Base-by-base conservation (phyloP, 2,888 invertebrate genomes). In the Cephus pygmeus region DNA sequence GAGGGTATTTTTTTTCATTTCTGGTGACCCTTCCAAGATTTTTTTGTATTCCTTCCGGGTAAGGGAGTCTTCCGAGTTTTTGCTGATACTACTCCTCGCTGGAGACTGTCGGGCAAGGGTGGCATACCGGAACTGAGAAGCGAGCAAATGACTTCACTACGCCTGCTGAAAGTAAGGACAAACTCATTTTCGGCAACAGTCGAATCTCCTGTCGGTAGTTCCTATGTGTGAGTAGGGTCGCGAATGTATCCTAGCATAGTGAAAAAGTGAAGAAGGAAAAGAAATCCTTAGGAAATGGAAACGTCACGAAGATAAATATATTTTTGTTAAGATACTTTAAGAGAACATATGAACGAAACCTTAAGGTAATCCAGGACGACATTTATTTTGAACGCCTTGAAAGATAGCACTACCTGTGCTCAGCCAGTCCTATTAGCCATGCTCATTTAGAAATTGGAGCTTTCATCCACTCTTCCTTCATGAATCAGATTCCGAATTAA, bases 121-220 rank as follows among this genome's bases (percentile, higher is more conserved):
- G 15, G 11, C 31, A 33, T 33, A 33, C 71, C 11, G 31, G 40
- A 80, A 76, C 56, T 34, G 33, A 34, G n/a, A 69, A 75, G 23
- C 76, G 75, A 71, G 79, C 23, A 68, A 77, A 76, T 40, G 76
- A 77, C 76, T 76, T 71, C 69, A 80, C 74, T 40, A 76, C 56
- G 33, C 69, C 34, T 34, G 34, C 69, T n/a, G 23, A 73, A 34
- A 34, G 71, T 31, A 73, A 76, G 69, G 71, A 75, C 69, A 75
- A 71, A 30, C 3, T 15, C 71, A 71, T 71, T 71, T 71, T 31
- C 4, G 2, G 33, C 71, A 33, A 71, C 12, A 15, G 33, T 31
- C 31, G 12, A 11, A 12, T 71, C 33, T 71, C 4, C 15, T 71
- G 33, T 12, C 71, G 31, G 31, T 33, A 31, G 31, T 31, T 31